Conservation (phyloP, 2,888 invertebrate species). For the Tetheella fluctuosa region DNA sequence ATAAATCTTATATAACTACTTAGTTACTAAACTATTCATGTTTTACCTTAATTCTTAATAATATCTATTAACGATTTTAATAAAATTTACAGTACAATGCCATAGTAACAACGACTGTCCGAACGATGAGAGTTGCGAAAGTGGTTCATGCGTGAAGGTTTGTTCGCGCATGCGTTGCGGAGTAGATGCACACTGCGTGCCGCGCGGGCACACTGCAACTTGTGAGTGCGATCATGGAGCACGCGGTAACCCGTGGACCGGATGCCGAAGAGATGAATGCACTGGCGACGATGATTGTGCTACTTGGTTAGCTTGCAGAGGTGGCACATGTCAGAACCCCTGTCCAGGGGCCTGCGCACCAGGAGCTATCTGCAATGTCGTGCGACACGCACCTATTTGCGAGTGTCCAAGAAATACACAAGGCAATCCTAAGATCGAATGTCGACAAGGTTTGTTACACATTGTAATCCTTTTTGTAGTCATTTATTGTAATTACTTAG, state of each 20-base stretch:
- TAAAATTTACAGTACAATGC: constrained; percentile 86
- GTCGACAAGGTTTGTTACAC: constrained; percentile 80
- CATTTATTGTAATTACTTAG: too few relatives aligned
- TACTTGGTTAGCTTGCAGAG: constrained; percentile 90
- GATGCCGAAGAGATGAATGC: constrained; percentile 92
- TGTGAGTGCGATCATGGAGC: constrained; percentile 91
- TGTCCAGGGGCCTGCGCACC: constrained; percentile 93
- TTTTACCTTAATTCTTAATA: too few relatives aligned
- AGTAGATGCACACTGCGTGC: constrained; percentile 89
- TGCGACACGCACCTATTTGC: constrained; percentile 90
- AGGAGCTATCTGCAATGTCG: constrained; percentile 89
- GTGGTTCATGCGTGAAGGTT: constrained; percentile 91
- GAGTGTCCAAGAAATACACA: constrained; percentile 92
- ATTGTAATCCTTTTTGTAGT: constrained; percentile 9
- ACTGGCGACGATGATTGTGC: constrained; percentile 90
- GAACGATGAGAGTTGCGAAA: constrained; percentile 91
- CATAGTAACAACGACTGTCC: constrained; percentile 93
- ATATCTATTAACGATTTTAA: too few relatives aligned
- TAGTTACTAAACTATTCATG: too few relatives aligned
- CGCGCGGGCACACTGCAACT: constrained; percentile 90
- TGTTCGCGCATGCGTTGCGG: constrained; percentile 93
- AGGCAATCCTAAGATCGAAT: constrained; percentile 90
- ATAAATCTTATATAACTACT: too few relatives aligned
- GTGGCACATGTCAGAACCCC: constrained; percentile 91
- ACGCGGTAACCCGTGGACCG: constrained; percentile 91